Base-by-base conservation (phyloP, 2,797 vertebrate species). In the Apodemus agrarius region DNA sequence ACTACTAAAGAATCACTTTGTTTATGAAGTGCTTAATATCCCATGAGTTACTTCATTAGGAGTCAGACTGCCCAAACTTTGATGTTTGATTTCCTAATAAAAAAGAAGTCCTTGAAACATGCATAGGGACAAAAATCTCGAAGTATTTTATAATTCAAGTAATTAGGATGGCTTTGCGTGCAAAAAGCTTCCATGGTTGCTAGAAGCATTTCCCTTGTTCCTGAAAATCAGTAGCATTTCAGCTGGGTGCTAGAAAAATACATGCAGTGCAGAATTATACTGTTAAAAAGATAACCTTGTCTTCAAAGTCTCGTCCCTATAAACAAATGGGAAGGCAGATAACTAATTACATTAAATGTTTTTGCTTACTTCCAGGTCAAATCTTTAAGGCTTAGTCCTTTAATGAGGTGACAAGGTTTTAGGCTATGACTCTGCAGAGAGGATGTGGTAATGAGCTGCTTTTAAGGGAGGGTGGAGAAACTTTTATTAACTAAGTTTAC, bases 121-220 rank as follows among this genome's bases (percentile, higher is more conserved):
- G 3, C 43, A 46, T 34, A 26, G 29, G 79, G 40, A 94, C 52
- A 80, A 22, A 67, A 79, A 75, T 34, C 3, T 52, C 46, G 81
- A 59, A 79, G 52, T 16, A 80, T 80, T 90, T 92, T 61, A 31
- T 81, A 94, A 86, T 88, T 79, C 79, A 84, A 96, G 83, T 65
- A 79, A 83, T 90, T 52, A 43, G 49, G 61, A 94, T 89, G 52
- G 10, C 13, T 81, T 96, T 80, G 14, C 72, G 92, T 83, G 43
- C 34, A 89, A 92, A 12, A 34, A 12, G 88, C 69, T 83, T 91
- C 85, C 52, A 40, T 85, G 49, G 93, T 8, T 85, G 29, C 74
- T 19, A 21, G 34, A 79, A 61, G 1, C 24, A 1, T 94, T 84
- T 86, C 61, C 26, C 29, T 90, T 29, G 8, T 91, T 85, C 94